Conservation (phyloP, 1,140 invertebrate genomes). For the Tachypleus tridentatus region DNA sequence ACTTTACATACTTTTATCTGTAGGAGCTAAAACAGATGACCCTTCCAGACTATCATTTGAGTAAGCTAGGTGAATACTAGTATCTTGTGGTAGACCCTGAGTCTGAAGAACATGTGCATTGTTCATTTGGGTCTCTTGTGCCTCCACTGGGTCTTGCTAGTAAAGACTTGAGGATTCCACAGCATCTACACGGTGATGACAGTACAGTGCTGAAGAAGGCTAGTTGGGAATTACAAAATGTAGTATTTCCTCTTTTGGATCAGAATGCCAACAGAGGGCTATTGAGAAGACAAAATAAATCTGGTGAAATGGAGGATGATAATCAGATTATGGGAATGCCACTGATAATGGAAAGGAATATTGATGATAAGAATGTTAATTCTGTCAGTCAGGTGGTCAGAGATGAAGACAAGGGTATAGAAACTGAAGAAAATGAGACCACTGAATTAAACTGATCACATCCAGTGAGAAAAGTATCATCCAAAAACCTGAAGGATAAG, state of each 20-base stretch:
- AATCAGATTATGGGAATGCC: too few relatives aligned
- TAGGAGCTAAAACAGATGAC: conserved; percentile 49
- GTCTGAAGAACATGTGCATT: conserved; percentile 8
- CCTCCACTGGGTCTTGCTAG: conserved; percentile 13
- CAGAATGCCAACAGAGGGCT: too few relatives aligned
- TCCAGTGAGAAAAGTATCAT: not conserved
- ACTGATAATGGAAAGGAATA: too few relatives aligned
- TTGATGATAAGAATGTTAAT: too few relatives aligned
- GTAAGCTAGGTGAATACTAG: conserved; percentile 46
- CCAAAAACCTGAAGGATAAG: not conserved
- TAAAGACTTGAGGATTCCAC: conserved; percentile 11
- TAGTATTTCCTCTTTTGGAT: not conserved
- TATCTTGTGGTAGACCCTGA: conserved; percentile 40
- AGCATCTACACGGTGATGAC: conserved; percentile 18
- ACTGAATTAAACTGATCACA: conserved; percentile 23
- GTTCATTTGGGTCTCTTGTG: conserved; percentile 14
- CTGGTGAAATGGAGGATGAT: too few relatives aligned
- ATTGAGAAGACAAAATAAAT: too few relatives aligned
- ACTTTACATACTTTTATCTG: conserved; percentile 15
- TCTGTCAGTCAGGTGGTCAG: too few relatives aligned
- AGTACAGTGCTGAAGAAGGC: conserved; percentile 16
- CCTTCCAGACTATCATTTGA: conserved; percentile 47
- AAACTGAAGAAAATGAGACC: conserved; percentile 19
- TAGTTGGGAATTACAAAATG: conserved; percentile 11
- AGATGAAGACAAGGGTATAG: conserved; percentile 1